Evolutionary conservation across 2,113 vertebrate species (phyloP), one percentile per base, ranked within the genome.

Genomic region (Promerops cafer): DNA sequence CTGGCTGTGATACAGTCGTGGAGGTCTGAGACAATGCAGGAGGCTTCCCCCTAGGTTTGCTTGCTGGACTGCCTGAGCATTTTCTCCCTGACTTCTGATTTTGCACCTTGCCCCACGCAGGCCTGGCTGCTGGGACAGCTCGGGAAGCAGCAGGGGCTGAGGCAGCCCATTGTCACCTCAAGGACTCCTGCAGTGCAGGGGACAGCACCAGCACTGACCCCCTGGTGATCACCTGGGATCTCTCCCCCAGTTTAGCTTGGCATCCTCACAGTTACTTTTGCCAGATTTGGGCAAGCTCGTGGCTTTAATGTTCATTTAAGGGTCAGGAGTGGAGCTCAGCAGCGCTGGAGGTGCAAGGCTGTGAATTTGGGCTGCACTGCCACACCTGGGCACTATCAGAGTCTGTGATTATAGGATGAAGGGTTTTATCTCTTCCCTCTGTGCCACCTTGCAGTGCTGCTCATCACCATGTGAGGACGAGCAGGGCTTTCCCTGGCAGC

Each of bases 101-200:
- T 53, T 35, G 4, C 19, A 17, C 74, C 24, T 56, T 10, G 1
- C 10, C 18, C 26, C 21, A 3, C 7, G 2, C 35, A 3, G 59
- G 16, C 2, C 18, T 8, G 40, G 54, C 53, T 33, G 63, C 81
- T 33, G 14, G 10, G 22, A 1, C 15, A 52, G 71, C 37, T 52
- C 2, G 0, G 42, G 90, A 8, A 28, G 44, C 50, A 61, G 50
- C 8, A 21, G 54, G 54, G 18, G 45, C 70, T 45, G 20, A 13
- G 50, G n/a, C 66, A 56, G 30, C 65, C 9, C 14, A 0, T 1
- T 13, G 31, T 53, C 19, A 4, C 11, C 12, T 1, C 44, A 7
- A 14, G 35, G 54, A 2, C 33, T 66, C 2, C 0, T 2, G 14
- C n/a, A 57, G 20, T 0, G 1, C 11, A 11, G 27, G 56, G n/a